Evolutionary conservation across 2,797 vertebrate genomes (phyloP).

Genomic region (Onychomys leucogaster): DNA sequence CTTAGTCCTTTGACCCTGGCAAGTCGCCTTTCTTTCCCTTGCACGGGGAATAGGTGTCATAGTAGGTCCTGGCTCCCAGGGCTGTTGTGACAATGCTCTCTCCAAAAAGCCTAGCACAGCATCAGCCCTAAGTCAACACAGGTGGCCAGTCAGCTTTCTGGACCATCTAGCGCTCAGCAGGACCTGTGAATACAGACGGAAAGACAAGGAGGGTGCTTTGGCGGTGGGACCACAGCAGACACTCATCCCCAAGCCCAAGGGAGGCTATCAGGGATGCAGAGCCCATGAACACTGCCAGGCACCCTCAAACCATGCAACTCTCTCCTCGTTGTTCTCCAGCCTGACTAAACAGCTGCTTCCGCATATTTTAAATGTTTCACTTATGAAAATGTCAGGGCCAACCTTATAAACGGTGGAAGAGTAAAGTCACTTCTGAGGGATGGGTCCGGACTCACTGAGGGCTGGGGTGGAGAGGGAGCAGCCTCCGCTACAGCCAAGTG

Average conservation of each 20-base stretch:
- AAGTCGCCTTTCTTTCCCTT: neutral
- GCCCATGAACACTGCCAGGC: neutral
- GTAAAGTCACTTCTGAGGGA: constrained; percentile 84
- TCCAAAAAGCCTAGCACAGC: neutral
- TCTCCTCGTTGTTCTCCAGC: neutral
- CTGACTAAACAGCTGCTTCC: constrained; percentile 75
- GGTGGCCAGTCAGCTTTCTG: neutral
- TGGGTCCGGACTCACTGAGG: neutral
- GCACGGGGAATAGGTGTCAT: neutral
- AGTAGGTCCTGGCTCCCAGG: fast-evolving
- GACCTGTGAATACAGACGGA: fast-evolving
- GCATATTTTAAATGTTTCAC: constrained; percentile 87
- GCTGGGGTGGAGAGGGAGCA: neutral
- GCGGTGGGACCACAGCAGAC: neutral
- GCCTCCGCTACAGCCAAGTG: neutral
- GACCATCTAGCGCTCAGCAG: neutral
- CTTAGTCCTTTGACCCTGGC: neutral
- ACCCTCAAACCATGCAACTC: neutral
- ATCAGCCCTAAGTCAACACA: fast-evolving
- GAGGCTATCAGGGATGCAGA: fast-evolving
- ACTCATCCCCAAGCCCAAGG: neutral
- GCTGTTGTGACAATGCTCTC: fast-evolving
- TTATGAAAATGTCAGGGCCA: constrained; percentile 80
- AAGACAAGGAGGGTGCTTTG: neutral
- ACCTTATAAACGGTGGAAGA: constrained; percentile 84